Conservation (phyloP, 1,140 invertebrate species). For the Heliothis virescens region DNA sequence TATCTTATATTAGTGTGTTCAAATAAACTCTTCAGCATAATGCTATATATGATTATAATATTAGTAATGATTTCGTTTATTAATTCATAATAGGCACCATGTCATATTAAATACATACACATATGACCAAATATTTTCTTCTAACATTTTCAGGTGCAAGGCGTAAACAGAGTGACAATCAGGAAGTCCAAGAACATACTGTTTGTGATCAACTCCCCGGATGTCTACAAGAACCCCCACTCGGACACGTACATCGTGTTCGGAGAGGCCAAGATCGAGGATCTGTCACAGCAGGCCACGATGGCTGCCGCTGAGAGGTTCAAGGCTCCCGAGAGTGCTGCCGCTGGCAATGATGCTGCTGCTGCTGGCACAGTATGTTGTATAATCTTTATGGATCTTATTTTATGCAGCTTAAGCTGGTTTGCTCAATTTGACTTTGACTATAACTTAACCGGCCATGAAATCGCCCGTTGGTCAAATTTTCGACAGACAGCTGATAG, state of each 20-base stretch:
- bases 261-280: conserved; percentile 99
- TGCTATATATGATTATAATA: too few species aligned
- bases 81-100: too few species aligned
- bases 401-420: too few species aligned
- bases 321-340: conserved; percentile 94
- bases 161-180: conserved; percentile 98
- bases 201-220: conserved; percentile 99
- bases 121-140: neutral
- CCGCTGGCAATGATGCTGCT: conserved; percentile 89
- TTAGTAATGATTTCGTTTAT: neutral
- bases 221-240: conserved; percentile 99
- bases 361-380: conserved; percentile 89
- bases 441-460: too few species aligned
- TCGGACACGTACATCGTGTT: conserved; percentile 99
- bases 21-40: neutral
- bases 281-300: conserved; percentile 99
- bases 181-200: conserved; percentile 99
- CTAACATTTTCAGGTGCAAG: conserved; percentile 91
- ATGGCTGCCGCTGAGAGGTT: conserved; percentile 99
- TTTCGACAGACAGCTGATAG: too few species aligned
- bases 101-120: too few species aligned
- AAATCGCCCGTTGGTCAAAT: too few species aligned
- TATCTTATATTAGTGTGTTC: too few species aligned
- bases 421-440: too few species aligned
- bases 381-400: too few species aligned